Base-by-base conservation (phyloP, 2,113 vertebrate genomes). In the Barnardius zonarius region DNA sequence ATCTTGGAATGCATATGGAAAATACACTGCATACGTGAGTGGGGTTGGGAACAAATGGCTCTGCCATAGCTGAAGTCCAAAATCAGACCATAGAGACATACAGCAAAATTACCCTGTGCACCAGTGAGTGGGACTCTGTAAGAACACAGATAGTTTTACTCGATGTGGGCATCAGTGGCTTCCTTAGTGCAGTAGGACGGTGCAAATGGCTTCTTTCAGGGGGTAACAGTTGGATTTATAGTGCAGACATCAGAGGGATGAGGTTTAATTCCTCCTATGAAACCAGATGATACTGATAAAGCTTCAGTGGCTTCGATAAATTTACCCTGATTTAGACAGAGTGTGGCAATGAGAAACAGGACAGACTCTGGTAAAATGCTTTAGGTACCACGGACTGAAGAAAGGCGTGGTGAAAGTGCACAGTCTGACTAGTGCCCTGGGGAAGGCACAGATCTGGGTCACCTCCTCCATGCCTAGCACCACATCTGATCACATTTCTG, bases 381-480 rank as follows among this genome's bases (percentile, higher is more conserved):
- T 54, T 80, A 41, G 79, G 82, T 86, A 18, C 25, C 41, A 12
- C 0, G 31, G 59, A 31, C 37, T 57, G 94, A 86, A 75, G 76
- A 23, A 81, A 95, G 94, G 94, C 91, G 88, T 0, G 0, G 41
- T 72, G 76, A 27, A 78, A 85, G 52, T 3, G 0, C 57, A 8
- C 31, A 33, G 88, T 48, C 69, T 86, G 86, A 79, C 49, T 73
- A 59, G 59, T 66, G 91, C 80, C 83, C 91, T 0, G 0, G 83
- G 93, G 88, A 94, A 93, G 74, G 57, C 62, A 80, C 63, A 64
- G 93, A 92, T 92, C 81, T 94, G 91, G 93, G 93, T 96, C 95
- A 92, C 70, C 63, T 95, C 85, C 41, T 44, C 83, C 70, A 24
- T 88, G 83, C 83, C 86, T 64, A 22, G 75, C 81, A 72, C 86